Base-by-base conservation (phyloP, 2,888 invertebrate genomes). In the Cetonia aurata region DNA sequence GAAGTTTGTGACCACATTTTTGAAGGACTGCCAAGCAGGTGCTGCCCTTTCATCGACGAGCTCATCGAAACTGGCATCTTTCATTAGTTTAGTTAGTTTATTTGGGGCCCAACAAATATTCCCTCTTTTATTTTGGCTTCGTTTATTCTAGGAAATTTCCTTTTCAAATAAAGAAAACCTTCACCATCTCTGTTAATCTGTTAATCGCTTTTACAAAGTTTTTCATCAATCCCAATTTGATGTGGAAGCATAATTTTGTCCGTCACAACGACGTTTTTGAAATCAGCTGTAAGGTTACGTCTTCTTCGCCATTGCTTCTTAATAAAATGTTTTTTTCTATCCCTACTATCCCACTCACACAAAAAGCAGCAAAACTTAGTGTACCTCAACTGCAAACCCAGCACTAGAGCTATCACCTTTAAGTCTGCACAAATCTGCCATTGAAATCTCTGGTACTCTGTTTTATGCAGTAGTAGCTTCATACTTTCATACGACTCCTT, bases 31-130 rank as follows among this genome's bases (percentile, higher is more conserved):
- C 9, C 52, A 19, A 9, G 19, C 52, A 53, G 19, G 19, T 10
- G 19, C 52, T 12, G 9, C 1, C 6, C 52, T 19, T 53, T 53
- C 52, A 53, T 53, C 9, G 1, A 53, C 1, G 52, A 12, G 15
- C 4, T 53, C 19, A 6, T 53, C 1, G 25, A 53, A 53, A 25
- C 25, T 53, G n/a, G 13, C 48, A 48, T 48, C 48, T 48, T 48
- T n/a, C n/a, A n/a, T 48, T n/a, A n/a, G 6, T 48, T 48, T 13
- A n/a, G n/a, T n/a, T n/a, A n/a, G n/a, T 13, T n/a, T 1, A 48
- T 48, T 48, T 19, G 15, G 42, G 17, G 17, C 12, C 25, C 48
- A 67, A 19, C 17, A 71, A 68, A 50, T n/a, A n/a, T n/a, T n/a
- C n/a, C n/a, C n/a, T n/a, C n/a, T n/a, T n/a, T n/a, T n/a, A n/a